These are phyloP conservation scores for Tachyglossus aculeatus DNA, from an alignment of 2,797 vertebrate species.

Conservation along the genomic window DNA sequence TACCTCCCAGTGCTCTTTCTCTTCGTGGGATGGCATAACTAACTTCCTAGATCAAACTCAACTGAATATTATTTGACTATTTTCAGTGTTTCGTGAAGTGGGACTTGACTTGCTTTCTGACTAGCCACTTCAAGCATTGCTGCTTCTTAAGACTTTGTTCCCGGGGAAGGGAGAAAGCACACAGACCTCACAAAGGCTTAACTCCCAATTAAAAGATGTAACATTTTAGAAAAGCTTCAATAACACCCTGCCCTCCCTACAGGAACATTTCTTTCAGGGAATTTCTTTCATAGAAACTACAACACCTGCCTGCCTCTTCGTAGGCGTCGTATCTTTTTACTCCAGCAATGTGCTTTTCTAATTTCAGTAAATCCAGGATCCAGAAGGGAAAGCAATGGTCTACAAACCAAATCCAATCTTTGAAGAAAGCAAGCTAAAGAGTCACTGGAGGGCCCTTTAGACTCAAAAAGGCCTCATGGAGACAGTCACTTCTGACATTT, in stretches of 20 bases:
- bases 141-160: background rate
- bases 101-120: background rate
- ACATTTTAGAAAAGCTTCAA: background rate
- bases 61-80: too few species aligned
- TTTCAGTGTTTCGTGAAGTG: constrained; percentile 1
- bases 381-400: background rate
- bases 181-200: background rate
- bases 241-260: accelerated
- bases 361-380: background rate
- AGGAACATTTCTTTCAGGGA: background rate
- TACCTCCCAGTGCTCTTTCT: too few species aligned
- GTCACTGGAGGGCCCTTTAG: background rate
- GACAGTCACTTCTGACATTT: too few species aligned
- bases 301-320: too few species aligned
- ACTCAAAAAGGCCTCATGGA: too few species aligned
- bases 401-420: background rate
- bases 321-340: background rate
- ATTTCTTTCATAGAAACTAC: too few species aligned
- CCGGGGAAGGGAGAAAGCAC: background rate
- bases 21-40: too few species aligned
- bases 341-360: background rate
- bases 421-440: background rate
- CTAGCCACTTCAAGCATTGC: constrained; percentile 14
- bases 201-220: background rate
- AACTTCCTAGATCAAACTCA: constrained; percentile 10